Evolutionary conservation across 2,113 vertebrate species (phyloP).

Genomic region (Prietella phreatophila): DNA sequence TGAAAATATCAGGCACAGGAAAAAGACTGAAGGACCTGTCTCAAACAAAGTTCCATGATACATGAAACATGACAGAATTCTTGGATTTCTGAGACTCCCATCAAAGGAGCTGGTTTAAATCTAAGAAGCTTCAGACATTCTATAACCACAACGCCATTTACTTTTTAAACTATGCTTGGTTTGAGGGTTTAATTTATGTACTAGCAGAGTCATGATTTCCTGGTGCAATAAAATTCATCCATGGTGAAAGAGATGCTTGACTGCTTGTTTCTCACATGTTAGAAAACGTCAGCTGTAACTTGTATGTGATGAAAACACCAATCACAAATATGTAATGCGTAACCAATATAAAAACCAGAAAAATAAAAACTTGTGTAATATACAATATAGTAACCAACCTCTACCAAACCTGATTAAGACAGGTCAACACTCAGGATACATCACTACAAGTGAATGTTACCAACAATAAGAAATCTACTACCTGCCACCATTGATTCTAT

Average conservation of each 20-base stretch:
- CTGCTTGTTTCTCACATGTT: not conserved
- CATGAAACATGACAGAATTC: not conserved
- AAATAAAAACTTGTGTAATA: not conserved
- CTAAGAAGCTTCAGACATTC: slow-evolving; percentile 28
- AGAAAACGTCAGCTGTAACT: not conserved
- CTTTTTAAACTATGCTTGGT: not conserved
- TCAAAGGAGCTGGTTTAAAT: slow-evolving; percentile 50
- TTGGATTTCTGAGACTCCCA: not conserved
- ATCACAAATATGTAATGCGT: no score
- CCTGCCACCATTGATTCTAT: not conserved
- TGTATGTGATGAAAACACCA: not conserved
- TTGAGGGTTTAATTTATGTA: not conserved
- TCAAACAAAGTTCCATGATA: slow-evolving; percentile 16
- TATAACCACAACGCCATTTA: not conserved
- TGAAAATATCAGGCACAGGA: not conserved
- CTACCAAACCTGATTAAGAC: not conserved
- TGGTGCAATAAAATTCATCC: not conserved
- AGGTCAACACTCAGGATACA: not conserved
- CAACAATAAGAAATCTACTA: not conserved
- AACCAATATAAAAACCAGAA: no score
- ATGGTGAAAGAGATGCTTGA: not conserved
- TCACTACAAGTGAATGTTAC: not conserved
- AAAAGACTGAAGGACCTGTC: not conserved
- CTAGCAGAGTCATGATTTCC: not conserved
- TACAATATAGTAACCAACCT: not conserved